Evolutionary conservation across 2,797 vertebrate species (phyloP), one percentile per base, ranked within the genome.

Genomic region (Selene dorsalis): DNA sequence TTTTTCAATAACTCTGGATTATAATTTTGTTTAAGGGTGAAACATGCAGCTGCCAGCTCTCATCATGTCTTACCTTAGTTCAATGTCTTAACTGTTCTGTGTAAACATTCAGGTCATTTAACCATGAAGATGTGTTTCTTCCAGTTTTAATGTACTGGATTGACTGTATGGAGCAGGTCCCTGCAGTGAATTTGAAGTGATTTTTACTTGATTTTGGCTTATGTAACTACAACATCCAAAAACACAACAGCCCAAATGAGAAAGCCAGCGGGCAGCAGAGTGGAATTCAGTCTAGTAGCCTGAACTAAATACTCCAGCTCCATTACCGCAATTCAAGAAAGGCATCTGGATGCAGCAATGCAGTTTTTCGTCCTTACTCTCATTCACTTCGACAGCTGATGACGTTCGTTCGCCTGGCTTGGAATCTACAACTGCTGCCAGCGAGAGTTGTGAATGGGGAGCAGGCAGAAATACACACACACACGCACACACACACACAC

Each of bases 391-490:
- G 72, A 91, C 84, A 87, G 86, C 69, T 55, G 77, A 88, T 93
- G 91, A 93, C 88, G 89, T 89, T 85, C 63, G 65, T 85, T 87
- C 24, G 72, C 86, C 84, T 90, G 86, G 89, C 80, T 77, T 79
- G 88, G 87, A 93, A 91, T 92, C 89, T 90, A 73, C 55, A 9
- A 72, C 61, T 26, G 79, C 87, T 90, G 91, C 93, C 90, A 91
- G 85, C 55, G 47, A 59, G 84, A 92, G 84, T 91, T 92, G 91
- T 94, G 93, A 94, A 93, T 94, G 92, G 90, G 80, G 77, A 90
- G 75, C 82, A 73, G 55, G 70, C 75, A 58, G 6, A 59, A 41
- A 71, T 69, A 75, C 69, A 80, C 50, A 73, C 70, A 65, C 69
- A 70, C 57, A 62, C 57, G 60, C 53, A 28, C 39, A 73, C 74